These are phyloP conservation scores for Drosophila lacteicornis DNA, from an alignment of 1,140 invertebrate genomes.

Conservation along the genomic window DNA sequence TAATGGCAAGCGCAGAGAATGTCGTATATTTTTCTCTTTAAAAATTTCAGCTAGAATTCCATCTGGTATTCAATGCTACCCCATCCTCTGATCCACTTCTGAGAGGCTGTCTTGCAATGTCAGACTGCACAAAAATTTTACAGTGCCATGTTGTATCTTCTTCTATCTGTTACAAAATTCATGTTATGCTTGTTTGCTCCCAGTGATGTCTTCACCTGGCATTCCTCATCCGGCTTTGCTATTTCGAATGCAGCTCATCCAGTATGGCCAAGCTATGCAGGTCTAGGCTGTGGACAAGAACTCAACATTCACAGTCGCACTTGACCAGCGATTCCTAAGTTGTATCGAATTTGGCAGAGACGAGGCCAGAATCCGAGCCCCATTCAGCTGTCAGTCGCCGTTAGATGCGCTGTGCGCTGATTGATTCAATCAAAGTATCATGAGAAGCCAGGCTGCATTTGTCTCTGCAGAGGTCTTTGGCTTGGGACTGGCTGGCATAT, in stretches of 20 bases:
- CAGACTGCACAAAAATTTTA: slow-evolving; percentile 29
- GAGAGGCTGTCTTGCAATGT: slow-evolving; percentile 4
- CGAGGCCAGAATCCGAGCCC: slow-evolving; percentile 16
- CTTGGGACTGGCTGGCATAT: slow-evolving; percentile 36
- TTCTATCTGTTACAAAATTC: slow-evolving; percentile 35
- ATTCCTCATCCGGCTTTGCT: slow-evolving; percentile 71
- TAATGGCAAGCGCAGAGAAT: too few species aligned
- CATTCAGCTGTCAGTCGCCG: slow-evolving; percentile 68
- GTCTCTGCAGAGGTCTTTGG: slow-evolving; percentile 43
- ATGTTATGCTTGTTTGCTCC: slow-evolving; percentile 27
- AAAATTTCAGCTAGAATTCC: background rate
- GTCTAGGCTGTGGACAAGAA: slow-evolving; percentile 5
- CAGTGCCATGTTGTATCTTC: slow-evolving; percentile 8
- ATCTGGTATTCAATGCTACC: background rate
- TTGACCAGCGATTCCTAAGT: slow-evolving; percentile 34
- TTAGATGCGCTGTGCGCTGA: slow-evolving; percentile 76
- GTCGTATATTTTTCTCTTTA: too few species aligned
- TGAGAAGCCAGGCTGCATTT: slow-evolving; percentile 43
- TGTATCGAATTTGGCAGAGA: slow-evolving; percentile 8
- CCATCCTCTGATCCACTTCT: background rate
- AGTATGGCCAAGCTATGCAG: slow-evolving; percentile 66
- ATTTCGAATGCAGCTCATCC: slow-evolving; percentile 69
- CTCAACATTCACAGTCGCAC: slow-evolving; percentile 15
- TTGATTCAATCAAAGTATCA: slow-evolving; percentile 83
- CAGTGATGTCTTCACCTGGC: slow-evolving; percentile 47